phyloP scores from a whole-genome alignment of 2,113 vertebrate species.

The Psophia crepitans region DNA sequence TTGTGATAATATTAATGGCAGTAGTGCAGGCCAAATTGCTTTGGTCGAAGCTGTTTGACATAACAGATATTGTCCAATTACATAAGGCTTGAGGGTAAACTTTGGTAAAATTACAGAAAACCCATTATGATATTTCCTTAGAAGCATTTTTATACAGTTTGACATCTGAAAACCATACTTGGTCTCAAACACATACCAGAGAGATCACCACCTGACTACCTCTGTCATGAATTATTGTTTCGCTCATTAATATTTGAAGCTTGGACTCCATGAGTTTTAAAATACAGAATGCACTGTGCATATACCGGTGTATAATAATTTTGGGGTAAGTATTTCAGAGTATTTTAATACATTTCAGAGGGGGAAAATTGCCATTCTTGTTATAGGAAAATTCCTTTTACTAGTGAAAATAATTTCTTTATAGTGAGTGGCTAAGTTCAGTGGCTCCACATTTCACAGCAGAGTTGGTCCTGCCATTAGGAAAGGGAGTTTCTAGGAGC shows the following conservation, averaged over 20 bases:
- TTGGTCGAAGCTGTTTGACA: background rate
- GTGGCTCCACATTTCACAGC: background rate
- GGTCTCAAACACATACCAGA: background rate
- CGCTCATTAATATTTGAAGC: background rate
- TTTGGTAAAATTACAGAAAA: conserved; percentile 6
- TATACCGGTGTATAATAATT: background rate
- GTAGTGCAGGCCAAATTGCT: background rate
- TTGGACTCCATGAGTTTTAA: background rate
- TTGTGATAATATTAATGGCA: background rate
- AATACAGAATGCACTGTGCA: background rate
- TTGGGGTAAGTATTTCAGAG: background rate
- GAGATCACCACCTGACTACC: background rate
- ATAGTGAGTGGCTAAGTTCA: background rate
- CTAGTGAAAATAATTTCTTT: background rate
- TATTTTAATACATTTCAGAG: background rate
- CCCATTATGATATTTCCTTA: background rate
- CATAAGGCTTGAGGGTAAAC: background rate
- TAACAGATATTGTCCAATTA: background rate
- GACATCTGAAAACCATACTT: background rate
- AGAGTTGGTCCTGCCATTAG: background rate
- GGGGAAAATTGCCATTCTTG: background rate
- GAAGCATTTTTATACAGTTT: background rate
- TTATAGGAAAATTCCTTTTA: background rate
- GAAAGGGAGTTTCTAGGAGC: background rate
- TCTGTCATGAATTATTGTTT: background rate